Evolutionary conservation across 2,113 vertebrate species (phyloP), one percentile per base, ranked within the genome.

Genomic region (Noctilio leporinus): DNA sequence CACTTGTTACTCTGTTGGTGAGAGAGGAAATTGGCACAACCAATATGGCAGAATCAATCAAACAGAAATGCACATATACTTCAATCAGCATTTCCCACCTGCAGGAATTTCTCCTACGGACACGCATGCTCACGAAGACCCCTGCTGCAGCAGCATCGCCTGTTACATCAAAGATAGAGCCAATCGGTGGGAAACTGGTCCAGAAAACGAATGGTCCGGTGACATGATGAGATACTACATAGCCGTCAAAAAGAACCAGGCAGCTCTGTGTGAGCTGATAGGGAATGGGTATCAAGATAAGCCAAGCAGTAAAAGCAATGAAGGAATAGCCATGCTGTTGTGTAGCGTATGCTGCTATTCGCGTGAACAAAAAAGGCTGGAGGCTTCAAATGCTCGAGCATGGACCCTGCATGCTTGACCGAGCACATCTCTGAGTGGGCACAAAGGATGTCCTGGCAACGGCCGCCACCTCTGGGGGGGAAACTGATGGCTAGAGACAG

Each of bases 51-150:
- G n/a, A n/a, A n/a, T n/a, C n/a, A n/a, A 28, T 33, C 53, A 53
- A 62, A 62, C 17, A 24, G 65, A 40, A 49, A 75, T 7, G 15
- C 26, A 6, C 4, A 1, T 1, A 7, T 3, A 9, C 55, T 69
- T 59, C 14, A 1, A 57, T 40, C 47, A 53, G 73, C 73, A 28
- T 28, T 10, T 40, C 62, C 62, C 20, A 7, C 28, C 24, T 67
- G 38, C 6, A 35, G 85, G 43, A 47, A 78, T 16, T 55, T 75
- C 72, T 96, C 45, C 70, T 26, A 12, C 7, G 28, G 38, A n/a
- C 2, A 0, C 30, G 45, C 0, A 0, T 15, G 33, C 4, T 57
- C 38, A 9, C 26, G 2, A 20, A 40, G 69, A 86, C 8, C 15
- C 22, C 11, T 2, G 3, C 40, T 53, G 24, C 33, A 40, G 30